Percentiles rank a stretch among this genome's conserved stretches.
These are phyloP conservation scores for Leucoraja ocellata DNA, from an alignment of 2,797 vertebrate genomes.

Conservation along the genomic window DNA sequence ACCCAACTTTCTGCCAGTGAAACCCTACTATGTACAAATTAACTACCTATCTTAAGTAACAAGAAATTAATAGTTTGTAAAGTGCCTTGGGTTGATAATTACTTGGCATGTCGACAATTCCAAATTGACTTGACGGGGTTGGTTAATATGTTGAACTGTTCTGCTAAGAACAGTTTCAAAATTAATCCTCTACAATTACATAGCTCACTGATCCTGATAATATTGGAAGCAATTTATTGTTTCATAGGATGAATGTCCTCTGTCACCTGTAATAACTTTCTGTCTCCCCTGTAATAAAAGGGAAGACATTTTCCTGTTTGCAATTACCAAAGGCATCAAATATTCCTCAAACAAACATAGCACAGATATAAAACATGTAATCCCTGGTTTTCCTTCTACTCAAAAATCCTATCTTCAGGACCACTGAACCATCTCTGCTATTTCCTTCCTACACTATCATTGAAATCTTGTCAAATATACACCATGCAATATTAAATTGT, in stretches of 20 bases:
- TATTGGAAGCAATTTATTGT: neutral
- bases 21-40: neutral
- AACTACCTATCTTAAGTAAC: neutral
- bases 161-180: neutral
- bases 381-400: no score
- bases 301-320: neutral
- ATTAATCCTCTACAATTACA: neutral
- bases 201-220: neutral
- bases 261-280: neutral
- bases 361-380: neutral
- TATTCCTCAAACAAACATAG: neutral
- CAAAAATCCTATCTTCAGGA: neutral
- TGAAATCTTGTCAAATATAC: neutral
- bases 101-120: neutral
- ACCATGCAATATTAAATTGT: neutral
- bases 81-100: conserved; percentile 1
- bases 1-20: neutral
- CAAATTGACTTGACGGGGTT: neutral
- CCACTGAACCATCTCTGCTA: neutral
- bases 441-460: neutral
- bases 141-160: neutral
- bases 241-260: neutral
- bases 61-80: neutral
- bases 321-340: neutral
- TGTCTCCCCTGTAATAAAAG: neutral